Base-by-base conservation (phyloP, 2,797 vertebrate species). In the Lerista edwardsae region DNA sequence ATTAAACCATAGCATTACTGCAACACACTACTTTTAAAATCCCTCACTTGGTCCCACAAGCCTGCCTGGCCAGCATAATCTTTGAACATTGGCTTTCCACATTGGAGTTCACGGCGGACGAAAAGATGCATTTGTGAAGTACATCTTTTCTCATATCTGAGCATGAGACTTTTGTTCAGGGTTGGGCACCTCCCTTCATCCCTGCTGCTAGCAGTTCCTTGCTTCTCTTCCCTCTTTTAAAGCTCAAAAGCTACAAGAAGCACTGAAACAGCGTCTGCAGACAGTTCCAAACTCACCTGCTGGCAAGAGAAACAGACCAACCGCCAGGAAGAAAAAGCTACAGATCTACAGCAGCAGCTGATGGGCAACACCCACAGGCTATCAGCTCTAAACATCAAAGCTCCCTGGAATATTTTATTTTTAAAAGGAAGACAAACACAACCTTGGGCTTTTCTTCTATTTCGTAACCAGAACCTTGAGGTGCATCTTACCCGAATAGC, bases 351-450 rank as follows among this genome's bases (percentile, higher is more conserved):
- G 71, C n/a, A 25, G 83, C 15, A 81, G 64, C 27, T 78, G 34
- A 39, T 0, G 39, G 57, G 25, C 1, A 7, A 8, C 80, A 21
- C 82, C 85, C 76, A 41, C 0, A 0, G 39, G 34, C 61, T 89
- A 78, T 89, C 78, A 0, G 44, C n/a, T 71, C 47, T 71, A 1
- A 0, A 0, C n/a, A 59, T 21, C 76, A 62, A 89, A 83, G 39
- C 57, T 71, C 21, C 34, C 64, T 1, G 0, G 71, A 8, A 1
- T 36, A 82, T 55, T 0, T 0, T 1, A 57, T 29, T 15, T 80
- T 75, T 27, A 27, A 47, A 69, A n/a, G 92, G 89, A 92, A n/a
- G 3, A 62, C 31, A 41, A 78, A 80, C 61, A 75, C 41, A 6
- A 75, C 25, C 23, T 59, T 12, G 31, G 51, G 3, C 44, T 36